phyloP scores from a whole-genome alignment of 2,113 vertebrate species.

The Lepisosteus osseus region DNA sequence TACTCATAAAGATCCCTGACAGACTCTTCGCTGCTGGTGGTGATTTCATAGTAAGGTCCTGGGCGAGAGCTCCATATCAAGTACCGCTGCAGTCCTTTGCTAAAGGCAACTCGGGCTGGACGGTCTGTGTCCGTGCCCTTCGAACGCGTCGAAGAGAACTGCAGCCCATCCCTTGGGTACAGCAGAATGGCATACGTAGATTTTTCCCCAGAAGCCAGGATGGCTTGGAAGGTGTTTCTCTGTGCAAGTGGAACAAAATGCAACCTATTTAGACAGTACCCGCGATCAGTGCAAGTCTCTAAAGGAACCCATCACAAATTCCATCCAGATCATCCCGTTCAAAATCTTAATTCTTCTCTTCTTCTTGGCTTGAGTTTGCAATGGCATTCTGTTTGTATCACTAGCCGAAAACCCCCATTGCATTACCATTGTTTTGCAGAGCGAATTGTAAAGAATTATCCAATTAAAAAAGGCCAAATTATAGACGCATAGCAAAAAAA shows the following conservation, averaged over 20 bases:
- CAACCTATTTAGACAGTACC: neutral
- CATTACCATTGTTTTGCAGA: neutral
- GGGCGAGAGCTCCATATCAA: slow-evolving; percentile 53
- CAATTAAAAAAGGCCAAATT: too few species aligned
- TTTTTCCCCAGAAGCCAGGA: slow-evolving; percentile 75
- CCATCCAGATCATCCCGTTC: too few species aligned
- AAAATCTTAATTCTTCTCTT: too few species aligned
- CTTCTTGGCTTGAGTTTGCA: too few species aligned
- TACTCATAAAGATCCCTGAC: slow-evolving; percentile 78
- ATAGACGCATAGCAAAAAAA: too few species aligned
- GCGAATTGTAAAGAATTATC: too few species aligned
- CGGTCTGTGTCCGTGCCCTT: slow-evolving; percentile 40
- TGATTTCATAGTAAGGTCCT: slow-evolving; percentile 75
- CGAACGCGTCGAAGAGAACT: slow-evolving; percentile 70
- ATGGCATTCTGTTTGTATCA: neutral
- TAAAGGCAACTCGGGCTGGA: slow-evolving; percentile 78
- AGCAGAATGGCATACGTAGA: slow-evolving; percentile 83
- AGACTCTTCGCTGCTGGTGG: slow-evolving; percentile 65
- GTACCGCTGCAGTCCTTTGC: slow-evolving; percentile 64
- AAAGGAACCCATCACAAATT: too few species aligned
- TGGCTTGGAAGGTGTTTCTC: slow-evolving; percentile 92
- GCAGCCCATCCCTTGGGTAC: slow-evolving; percentile 78
- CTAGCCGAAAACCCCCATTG: neutral
- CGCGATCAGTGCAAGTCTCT: too few species aligned
- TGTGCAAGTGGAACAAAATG: slow-evolving; percentile 43